Conservation (phyloP, 2,113 vertebrate genomes). For the Nycticryphes semicollaris region DNA sequence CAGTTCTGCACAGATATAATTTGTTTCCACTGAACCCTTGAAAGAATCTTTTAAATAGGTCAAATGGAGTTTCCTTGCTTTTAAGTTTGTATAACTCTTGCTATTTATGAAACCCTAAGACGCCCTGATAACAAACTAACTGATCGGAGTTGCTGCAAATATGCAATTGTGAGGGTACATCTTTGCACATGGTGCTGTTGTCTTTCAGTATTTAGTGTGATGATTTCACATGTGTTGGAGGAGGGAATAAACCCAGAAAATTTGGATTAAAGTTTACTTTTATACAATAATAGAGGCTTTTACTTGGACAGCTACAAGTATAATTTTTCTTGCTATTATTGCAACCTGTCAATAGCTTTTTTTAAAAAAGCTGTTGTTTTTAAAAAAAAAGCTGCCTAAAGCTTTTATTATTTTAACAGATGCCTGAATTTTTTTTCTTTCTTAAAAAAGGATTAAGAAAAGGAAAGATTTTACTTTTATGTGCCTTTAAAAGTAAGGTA, state of each 20-base stretch:
- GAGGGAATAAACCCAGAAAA: not conserved
- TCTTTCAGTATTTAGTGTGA: not conserved
- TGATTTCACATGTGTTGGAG: not conserved
- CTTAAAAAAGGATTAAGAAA: not conserved
- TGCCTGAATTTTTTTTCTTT: not conserved
- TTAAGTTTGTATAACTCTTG: not conserved
- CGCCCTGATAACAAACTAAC: not conserved
- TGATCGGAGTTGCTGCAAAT: not conserved
- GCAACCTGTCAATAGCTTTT: not conserved
- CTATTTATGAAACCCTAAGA: not conserved
- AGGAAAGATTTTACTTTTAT: not conserved
- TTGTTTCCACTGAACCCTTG: constrained; percentile 31
- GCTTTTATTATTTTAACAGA: not conserved
- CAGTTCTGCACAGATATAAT: not conserved
- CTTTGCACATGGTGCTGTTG: not conserved
- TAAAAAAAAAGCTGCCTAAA: not conserved
- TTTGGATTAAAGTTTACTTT: not conserved
- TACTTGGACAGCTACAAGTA: not conserved
- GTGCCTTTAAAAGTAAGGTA: not conserved
- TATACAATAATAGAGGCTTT: not conserved
- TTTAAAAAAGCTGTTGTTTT: no score
- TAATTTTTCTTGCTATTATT: not conserved
- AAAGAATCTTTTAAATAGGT: constrained; percentile 27
- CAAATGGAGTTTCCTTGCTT: not conserved
- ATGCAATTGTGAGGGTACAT: not conserved